These are phyloP conservation scores for Osedax frankpressi DNA, from an alignment of 2,888 invertebrate species.

Conservation along the genomic window DNA sequence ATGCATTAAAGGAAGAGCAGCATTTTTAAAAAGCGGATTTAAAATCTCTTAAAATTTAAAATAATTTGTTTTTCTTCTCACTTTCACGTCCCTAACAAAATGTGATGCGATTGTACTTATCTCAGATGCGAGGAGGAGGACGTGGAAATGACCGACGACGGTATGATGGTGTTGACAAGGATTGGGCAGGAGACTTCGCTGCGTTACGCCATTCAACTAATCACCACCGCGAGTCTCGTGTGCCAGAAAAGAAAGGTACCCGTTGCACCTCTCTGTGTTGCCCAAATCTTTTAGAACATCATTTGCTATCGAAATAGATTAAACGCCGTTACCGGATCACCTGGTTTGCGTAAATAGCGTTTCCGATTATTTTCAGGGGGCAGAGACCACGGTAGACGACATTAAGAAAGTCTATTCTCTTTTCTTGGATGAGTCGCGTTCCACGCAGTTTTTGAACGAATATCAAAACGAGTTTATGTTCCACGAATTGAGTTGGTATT, in stretches of 20 bases:
- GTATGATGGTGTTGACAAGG: conserved; percentile 73
- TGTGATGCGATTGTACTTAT: no score
- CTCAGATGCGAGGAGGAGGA: conserved; percentile 93
- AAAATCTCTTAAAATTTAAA: no score
- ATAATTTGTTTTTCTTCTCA: no score
- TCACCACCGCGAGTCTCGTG: conserved; percentile 89
- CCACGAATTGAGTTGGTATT: conserved; percentile 28
- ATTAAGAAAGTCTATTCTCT: conserved; percentile 85
- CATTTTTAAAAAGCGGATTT: no score
- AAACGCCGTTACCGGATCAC: no score
- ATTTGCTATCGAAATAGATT: no score
- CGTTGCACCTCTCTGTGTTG: no score
- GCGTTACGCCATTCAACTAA: conserved; percentile 91
- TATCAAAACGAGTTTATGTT: conserved; percentile 94
- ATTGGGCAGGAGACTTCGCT: conserved; percentile 85
- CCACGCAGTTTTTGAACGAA: conserved; percentile 81
- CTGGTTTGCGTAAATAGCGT: no score
- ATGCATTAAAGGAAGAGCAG: no score
- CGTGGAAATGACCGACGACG: conserved; percentile 81
- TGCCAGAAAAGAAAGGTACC: conserved; percentile 76
- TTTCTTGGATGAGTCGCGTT: conserved; percentile 83
- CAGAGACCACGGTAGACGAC: conserved; percentile 60
- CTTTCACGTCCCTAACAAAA: not conserved
- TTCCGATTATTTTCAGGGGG: no score
- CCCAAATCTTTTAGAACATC: no score